Evolutionary conservation across 92 coral and sea anemone species (phyloP), one percentile per base, ranked within the genome.

Genomic region (Epizoanthus ramosus): DNA sequence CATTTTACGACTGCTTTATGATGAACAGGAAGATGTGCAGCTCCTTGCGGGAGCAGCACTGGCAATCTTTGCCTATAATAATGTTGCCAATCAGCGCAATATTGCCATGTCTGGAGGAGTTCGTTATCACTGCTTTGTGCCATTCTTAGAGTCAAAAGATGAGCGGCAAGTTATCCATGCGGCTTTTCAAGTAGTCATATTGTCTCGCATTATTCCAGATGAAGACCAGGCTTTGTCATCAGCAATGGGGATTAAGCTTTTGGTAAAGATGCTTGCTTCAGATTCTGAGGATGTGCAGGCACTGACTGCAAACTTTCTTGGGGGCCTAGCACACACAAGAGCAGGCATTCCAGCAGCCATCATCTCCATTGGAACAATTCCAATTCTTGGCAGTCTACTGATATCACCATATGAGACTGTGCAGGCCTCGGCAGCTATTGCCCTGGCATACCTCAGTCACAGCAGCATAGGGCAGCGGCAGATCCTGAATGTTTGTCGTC

Each of bases 311-410:
- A 94, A 97, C 79, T 97, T 94, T 75, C 83, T 97, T 25, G 99
- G 97, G 63, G 99, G 93, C 15, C 92, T 97, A 57, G 92, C 99
- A 8, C 99, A 97, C 76, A 88, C 99, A 24, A 90, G 99, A 73
- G 98, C 99, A 28, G 99, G 99, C 8, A 87, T 97, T 25, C 99
- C 99, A 68, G 93, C 93, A 45, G 99, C 98, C 12, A 92, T 97
- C 24, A 93, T 97, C 63, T 94, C 99, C 9, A 92, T 97, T 61
- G 98, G 95, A 53, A 94, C 98, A 50, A 84, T 97, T 41, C 85
- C 89, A 67, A 68, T 92, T 39, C 70, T 97, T 25, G 98, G 92
- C 52, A 85, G 85, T 35, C 89, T 94, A 43, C 84, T 97, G 79
- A 85, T 84, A 47, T 97, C 99, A 6, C 93, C 90, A 41, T 97